Evolutionary conservation across 2,797 vertebrate genomes (phyloP).

Genomic region (Sphaeramia orbicularis): DNA sequence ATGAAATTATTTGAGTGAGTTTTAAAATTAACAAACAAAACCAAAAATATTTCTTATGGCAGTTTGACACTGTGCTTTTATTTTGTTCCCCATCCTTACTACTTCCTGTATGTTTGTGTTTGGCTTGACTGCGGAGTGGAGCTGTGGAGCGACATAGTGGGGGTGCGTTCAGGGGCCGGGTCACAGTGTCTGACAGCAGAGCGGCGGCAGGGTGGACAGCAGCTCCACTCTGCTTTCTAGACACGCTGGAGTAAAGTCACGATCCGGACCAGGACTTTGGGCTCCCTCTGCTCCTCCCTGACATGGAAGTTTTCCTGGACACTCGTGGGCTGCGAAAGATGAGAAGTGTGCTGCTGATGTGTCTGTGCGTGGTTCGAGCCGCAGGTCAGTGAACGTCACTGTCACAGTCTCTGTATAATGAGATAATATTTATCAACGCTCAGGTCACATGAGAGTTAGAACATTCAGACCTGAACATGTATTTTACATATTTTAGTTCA

Average conservation of each 20-base stretch:
- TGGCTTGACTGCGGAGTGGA: neutral
- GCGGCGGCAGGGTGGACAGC: neutral
- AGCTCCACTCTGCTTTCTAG: accelerated
- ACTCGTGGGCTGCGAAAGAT: slow-evolving; percentile 7
- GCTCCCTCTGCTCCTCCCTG: neutral
- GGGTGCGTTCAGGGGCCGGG: neutral
- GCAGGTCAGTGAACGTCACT: slow-evolving; percentile 59
- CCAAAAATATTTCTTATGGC: too few relatives aligned
- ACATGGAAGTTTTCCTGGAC: slow-evolving; percentile 53
- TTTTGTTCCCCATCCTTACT: too few relatives aligned
- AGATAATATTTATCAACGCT: slow-evolving; percentile 36
- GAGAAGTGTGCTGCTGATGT: slow-evolving; percentile 20
- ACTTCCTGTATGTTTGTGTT: neutral
- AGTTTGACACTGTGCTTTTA: too few relatives aligned
- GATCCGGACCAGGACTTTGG: neutral
- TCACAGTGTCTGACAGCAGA: neutral
- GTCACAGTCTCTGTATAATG: neutral
- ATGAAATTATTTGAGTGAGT: too few relatives aligned
- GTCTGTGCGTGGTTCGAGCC: slow-evolving; percentile 37
- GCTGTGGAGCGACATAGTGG: neutral
- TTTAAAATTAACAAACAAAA: too few relatives aligned
- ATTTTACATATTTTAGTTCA: neutral
- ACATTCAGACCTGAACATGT: neutral
- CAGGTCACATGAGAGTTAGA: slow-evolving; percentile 12
- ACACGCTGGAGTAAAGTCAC: neutral